Percentiles rank a stretch among this genome's conserved stretches.
phyloP scores from a whole-genome alignment of 2,888 invertebrate species.

The Oscheius sp. region DNA sequence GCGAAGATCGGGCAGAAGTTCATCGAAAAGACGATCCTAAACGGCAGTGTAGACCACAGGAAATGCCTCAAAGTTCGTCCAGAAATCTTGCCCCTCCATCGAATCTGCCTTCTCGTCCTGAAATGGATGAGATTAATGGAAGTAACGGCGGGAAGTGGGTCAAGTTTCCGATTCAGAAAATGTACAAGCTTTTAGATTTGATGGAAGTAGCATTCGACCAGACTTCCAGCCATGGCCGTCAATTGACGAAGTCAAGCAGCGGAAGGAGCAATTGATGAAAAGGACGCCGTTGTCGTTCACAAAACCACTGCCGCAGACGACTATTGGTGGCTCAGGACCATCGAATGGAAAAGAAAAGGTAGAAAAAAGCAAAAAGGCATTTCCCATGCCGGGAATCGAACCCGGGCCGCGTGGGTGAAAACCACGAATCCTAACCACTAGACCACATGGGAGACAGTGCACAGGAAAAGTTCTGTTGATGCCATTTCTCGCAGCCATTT shows the following conservation, averaged over 20 bases:
- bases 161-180: not conserved
- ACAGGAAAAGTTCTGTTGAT: not conserved
- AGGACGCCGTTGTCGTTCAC: conserved; percentile 31
- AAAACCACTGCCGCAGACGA: conserved; percentile 14
- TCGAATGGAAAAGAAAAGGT: not conserved
- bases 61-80: not conserved
- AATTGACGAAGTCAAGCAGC: conserved; percentile 64
- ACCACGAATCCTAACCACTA: conserved; percentile 22
- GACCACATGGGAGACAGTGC: not conserved
- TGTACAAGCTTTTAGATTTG: conserved; percentile 5
- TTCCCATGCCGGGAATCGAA: not conserved
- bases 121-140: not conserved
- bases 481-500: no score
- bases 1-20: conserved; percentile 26
- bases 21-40: conserved; percentile 23
- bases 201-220: conserved; percentile 44
- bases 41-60: not conserved
- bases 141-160: conserved; percentile 17
- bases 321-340: conserved; percentile 18
- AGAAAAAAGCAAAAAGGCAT: not conserved
- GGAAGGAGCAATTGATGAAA: conserved; percentile 45
- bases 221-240: conserved; percentile 72
- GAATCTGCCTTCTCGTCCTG: not conserved
- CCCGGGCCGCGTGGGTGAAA: no score
- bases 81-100: not conserved